Evolutionary conservation across 2,113 vertebrate species (phyloP).

Genomic region (Orientallactaga bullata): DNA sequence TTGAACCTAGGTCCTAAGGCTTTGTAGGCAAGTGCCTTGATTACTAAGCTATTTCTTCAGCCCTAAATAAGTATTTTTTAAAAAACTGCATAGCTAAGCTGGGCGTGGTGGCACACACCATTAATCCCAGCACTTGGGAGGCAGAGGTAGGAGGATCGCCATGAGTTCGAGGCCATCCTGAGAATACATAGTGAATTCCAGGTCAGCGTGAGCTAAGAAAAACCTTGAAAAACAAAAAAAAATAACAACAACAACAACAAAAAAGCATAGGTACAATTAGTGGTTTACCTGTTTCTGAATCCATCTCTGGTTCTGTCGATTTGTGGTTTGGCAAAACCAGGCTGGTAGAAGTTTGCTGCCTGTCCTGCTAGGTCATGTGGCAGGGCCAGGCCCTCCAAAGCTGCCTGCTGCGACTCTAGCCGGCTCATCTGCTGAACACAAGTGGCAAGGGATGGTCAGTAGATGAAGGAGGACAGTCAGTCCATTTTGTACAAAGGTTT

Average conservation of each 20-base stretch:
- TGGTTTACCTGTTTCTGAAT: constrained; percentile 92
- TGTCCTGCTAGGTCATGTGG: constrained; percentile 95
- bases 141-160: background rate
- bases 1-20: too few species aligned
- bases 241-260: background rate
- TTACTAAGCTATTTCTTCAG: too few species aligned
- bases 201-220: background rate
- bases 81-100: too few species aligned
- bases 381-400: constrained; percentile 92
- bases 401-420: constrained; percentile 92
- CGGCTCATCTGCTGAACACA: constrained; percentile 91
- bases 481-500: background rate
- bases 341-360: constrained; percentile 91
- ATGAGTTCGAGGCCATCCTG: background rate
- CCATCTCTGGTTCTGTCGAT: constrained; percentile 92
- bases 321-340: constrained; percentile 92
- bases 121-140: background rate
- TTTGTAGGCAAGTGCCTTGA: too few species aligned
- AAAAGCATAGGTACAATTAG: background rate
- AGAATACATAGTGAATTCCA: background rate
- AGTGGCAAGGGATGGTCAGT: background rate
- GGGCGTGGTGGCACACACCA: too few species aligned
- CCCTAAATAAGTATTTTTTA: too few species aligned
- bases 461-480: background rate
- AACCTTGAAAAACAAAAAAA: background rate